Percentiles rank a stretch among this genome's conserved stretches.
Evolutionary conservation across 2,888 invertebrate species (phyloP).

Genomic region (Drosophila infuscata): DNA sequence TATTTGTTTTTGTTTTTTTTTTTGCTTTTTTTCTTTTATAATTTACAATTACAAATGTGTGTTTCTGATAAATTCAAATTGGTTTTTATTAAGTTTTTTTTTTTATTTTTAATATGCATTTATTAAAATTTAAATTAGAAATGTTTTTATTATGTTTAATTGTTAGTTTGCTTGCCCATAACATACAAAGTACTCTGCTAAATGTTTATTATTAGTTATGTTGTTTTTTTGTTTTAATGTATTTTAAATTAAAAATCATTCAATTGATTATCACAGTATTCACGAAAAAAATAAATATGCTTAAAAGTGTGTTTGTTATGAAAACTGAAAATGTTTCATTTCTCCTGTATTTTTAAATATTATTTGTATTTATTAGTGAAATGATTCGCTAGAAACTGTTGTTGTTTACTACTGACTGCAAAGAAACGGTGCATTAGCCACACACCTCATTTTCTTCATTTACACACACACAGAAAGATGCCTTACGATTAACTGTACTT

Average conservation of each 20-base stretch:
- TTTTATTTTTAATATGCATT: slow-evolving; percentile 21
- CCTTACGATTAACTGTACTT: slow-evolving; percentile 45
- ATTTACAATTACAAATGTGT: slow-evolving; percentile 65
- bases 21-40: slow-evolving; percentile 36
- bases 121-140: slow-evolving; percentile 47
- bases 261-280: slow-evolving; percentile 85
- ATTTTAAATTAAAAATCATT: slow-evolving; percentile 81
- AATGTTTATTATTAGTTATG: slow-evolving; percentile 21
- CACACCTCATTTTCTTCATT: not conserved
- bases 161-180: slow-evolving; percentile 64
- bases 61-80: slow-evolving; percentile 61
- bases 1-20: slow-evolving; percentile 34
- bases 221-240: slow-evolving; percentile 30
- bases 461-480: slow-evolving; percentile 12
- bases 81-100: slow-evolving; percentile 24
- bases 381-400: slow-evolving; percentile 66
- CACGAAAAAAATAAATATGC: slow-evolving; percentile 82
- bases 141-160: slow-evolving; percentile 20
- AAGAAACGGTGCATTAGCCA: slow-evolving; percentile 29
- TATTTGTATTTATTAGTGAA: slow-evolving; percentile 37
- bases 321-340: slow-evolving; percentile 32
- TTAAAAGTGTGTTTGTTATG: slow-evolving; percentile 49
- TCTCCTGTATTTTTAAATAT: slow-evolving; percentile 7
- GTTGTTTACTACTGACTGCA: slow-evolving; percentile 51
- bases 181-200: slow-evolving; percentile 61